Conservation (phyloP, 2,888 invertebrate genomes). For the Lucinisca nassula region DNA sequence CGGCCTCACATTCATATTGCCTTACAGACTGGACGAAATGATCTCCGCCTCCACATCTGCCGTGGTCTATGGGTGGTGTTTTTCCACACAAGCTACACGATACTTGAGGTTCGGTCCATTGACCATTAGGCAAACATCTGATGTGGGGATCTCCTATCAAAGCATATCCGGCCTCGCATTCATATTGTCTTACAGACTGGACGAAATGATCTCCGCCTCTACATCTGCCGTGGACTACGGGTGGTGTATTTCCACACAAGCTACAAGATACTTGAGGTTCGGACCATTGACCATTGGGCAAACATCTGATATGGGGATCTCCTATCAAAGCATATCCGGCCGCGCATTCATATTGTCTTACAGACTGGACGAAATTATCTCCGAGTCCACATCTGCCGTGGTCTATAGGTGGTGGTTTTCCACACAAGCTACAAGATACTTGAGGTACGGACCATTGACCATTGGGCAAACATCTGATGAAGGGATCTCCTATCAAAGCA, state of each 20-base stretch:
- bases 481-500: conserved; percentile 1
- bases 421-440: background rate
- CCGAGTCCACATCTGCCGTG: conserved; percentile 23
- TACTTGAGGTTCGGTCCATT: conserved; percentile 12
- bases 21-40: conserved; percentile 16
- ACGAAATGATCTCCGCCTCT: conserved; percentile 7
- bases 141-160: conserved; percentile 15
- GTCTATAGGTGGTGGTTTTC: conserved; percentile 4
- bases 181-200: background rate
- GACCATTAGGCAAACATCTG: conserved; percentile 3
- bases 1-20: conserved; percentile 19
- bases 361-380: background rate
- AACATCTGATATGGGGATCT: conserved; percentile 18
- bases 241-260: background rate
- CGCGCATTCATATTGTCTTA: conserved; percentile 24
- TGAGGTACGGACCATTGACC: conserved; percentile 10
- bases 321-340: conserved; percentile 29
- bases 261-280: conserved; percentile 29
- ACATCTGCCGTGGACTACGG: conserved; percentile 5
- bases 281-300: conserved; percentile 24
- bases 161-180: conserved; percentile 22
- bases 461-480: conserved; percentile 14
- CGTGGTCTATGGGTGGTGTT: conserved; percentile 9
- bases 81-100: conserved; percentile 3
- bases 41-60: conserved; percentile 16